Conservation (phyloP, 2,113 vertebrate genomes). For the Tragelaphus buxtoni region DNA sequence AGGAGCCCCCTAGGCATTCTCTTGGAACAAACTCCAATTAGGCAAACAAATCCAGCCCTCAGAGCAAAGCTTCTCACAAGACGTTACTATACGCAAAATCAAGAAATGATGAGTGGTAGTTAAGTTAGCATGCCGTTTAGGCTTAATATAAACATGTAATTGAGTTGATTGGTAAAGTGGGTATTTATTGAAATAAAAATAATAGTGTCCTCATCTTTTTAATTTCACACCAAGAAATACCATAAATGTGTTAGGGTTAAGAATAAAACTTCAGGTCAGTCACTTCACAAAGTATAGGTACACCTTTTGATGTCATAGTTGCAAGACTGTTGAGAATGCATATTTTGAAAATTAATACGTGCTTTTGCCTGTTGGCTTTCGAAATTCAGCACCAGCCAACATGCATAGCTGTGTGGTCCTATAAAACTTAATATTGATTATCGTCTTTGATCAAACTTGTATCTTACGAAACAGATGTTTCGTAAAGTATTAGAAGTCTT, state of each 20-base stretch:
- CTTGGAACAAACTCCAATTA: background rate
- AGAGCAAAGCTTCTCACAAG: background rate
- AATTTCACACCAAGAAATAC: background rate
- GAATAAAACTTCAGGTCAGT: background rate
- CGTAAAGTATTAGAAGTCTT: background rate
- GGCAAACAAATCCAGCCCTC: background rate
- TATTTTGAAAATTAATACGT: slow-evolving; percentile 30
- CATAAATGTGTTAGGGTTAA: background rate
- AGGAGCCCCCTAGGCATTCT: background rate
- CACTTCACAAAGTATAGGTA: background rate
- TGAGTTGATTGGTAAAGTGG: background rate
- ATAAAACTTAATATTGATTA: background rate
- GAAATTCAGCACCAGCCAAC: background rate
- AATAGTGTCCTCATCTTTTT: background rate
- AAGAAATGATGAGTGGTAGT: background rate
- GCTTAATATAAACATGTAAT: background rate
- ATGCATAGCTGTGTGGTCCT: background rate
- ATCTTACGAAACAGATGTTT: background rate
- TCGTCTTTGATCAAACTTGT: background rate
- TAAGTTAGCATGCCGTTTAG: background rate
- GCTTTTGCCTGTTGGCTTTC: background rate
- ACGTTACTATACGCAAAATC: background rate
- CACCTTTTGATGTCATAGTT: background rate
- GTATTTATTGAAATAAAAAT: background rate
- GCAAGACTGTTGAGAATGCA: background rate